Conservation (phyloP, 2,113 vertebrate genomes). For the Sturnira hondurensis region DNA sequence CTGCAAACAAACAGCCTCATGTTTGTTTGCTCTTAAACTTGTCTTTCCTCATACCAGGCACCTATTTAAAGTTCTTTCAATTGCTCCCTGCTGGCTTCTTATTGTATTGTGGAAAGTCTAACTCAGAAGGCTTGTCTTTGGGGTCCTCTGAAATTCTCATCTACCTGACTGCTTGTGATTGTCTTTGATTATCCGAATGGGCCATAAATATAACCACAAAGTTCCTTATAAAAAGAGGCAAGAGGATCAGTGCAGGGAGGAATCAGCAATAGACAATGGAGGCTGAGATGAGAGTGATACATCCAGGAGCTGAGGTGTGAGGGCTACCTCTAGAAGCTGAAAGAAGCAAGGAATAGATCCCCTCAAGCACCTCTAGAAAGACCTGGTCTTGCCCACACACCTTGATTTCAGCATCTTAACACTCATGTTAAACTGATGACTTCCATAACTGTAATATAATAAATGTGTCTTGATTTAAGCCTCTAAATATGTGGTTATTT, state of each 20-base stretch:
- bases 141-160: neutral
- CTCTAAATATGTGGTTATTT: too few species aligned
- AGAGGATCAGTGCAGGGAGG: fast-evolving
- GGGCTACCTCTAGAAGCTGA: fast-evolving
- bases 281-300: neutral
- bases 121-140: neutral
- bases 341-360: neutral
- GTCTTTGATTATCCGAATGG: too few species aligned
- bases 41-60: neutral
- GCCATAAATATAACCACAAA: fast-evolving
- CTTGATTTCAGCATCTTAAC: too few species aligned
- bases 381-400: neutral
- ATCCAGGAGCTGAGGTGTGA: neutral
- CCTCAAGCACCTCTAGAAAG: neutral
- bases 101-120: fast-evolving
- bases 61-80: too few species aligned
- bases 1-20: too few species aligned
- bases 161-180: fast-evolving
- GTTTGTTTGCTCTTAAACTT: neutral
- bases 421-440: neutral
- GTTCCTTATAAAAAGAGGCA: too few species aligned
- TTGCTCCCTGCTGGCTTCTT: neutral
- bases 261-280: fast-evolving
- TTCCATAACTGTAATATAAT: neutral
- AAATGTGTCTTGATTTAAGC: neutral